Percentiles rank a stretch among this genome's conserved stretches.
Conservation (phyloP, 2,888 invertebrate species). For the Glaucopsyche alexis region DNA sequence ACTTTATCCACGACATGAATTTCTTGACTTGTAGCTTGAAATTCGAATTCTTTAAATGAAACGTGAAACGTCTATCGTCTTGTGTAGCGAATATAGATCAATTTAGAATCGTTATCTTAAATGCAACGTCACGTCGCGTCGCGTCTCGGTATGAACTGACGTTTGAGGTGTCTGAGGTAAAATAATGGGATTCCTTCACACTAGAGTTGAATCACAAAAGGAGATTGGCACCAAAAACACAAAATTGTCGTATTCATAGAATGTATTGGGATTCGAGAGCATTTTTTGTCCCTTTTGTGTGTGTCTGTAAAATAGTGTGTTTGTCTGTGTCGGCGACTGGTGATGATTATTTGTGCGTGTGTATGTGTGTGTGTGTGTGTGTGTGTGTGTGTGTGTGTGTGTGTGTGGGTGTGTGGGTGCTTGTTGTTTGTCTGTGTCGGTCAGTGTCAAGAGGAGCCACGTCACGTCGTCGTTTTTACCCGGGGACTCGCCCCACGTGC, state of each 20-base stretch:
- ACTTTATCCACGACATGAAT: no score
- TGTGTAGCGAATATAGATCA: no score
- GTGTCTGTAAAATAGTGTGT: neutral
- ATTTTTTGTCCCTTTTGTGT: neutral
- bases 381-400: neutral
- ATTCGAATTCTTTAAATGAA: no score
- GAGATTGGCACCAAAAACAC: constrained; percentile 3
- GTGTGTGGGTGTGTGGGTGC: neutral
- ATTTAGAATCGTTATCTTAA: no score
- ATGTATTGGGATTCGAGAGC: constrained; percentile 1
- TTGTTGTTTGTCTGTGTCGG: neutral
- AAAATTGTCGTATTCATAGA: neutral
- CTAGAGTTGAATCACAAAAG: neutral
- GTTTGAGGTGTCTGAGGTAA: neutral
- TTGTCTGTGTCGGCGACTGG: neutral
- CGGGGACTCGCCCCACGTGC: neutral
- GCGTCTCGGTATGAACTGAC: no score
- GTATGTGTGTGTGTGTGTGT: neutral
- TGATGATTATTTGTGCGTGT: neutral
- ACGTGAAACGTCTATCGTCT: no score
- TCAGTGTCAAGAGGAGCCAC: neutral
- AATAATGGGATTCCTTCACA: neutral
- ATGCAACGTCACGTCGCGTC: no score
- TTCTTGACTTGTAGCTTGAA: no score
- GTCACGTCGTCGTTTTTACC: neutral